A percentile compares a stretch with the other conserved stretches of the same genome.
phyloP scores from a whole-genome alignment of 2,888 invertebrate species.

The Gastrophysa polygoni region DNA sequence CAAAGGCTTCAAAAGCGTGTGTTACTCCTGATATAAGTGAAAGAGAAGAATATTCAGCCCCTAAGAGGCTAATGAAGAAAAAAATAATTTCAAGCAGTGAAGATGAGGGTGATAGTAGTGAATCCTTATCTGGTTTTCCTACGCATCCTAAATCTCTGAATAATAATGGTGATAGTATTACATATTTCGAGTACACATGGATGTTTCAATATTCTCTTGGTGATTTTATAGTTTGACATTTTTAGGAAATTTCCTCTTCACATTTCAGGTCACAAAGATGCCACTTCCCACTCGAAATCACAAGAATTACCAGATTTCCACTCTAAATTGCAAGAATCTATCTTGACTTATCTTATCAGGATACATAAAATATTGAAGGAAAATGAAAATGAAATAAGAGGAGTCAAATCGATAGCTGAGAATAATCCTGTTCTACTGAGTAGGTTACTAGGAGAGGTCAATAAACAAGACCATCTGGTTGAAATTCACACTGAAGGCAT shows the following conservation, averaged over 20 bases:
- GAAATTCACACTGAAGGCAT: too few relatives aligned
- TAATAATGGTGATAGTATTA: not conserved
- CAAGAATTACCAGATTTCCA: too few relatives aligned
- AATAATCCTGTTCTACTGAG: not conserved
- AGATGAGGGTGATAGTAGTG: not conserved
- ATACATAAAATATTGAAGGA: not conserved
- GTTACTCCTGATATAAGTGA: not conserved
- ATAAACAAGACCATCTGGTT: too few relatives aligned
- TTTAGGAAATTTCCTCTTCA: too few relatives aligned
- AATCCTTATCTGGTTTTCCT: not conserved
- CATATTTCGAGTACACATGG: not conserved
- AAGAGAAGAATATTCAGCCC: not conserved
- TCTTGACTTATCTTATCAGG: not conserved
- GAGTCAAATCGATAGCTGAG: not conserved
- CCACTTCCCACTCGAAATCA: too few relatives aligned
- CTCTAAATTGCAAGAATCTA: not conserved
- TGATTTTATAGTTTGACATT: too few relatives aligned
- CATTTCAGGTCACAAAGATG: too few relatives aligned
- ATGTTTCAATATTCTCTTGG: too few relatives aligned
- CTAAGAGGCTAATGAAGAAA: not conserved
- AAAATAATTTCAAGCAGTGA: not conserved
- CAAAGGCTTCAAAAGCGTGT: slow-evolving; percentile 2
- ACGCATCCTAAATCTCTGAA: not conserved
- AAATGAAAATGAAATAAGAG: not conserved
- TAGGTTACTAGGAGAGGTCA: too few relatives aligned